phyloP scores from a whole-genome alignment of 35 echinoderm and acorn worm genomes.

The Ptychodera flava region DNA sequence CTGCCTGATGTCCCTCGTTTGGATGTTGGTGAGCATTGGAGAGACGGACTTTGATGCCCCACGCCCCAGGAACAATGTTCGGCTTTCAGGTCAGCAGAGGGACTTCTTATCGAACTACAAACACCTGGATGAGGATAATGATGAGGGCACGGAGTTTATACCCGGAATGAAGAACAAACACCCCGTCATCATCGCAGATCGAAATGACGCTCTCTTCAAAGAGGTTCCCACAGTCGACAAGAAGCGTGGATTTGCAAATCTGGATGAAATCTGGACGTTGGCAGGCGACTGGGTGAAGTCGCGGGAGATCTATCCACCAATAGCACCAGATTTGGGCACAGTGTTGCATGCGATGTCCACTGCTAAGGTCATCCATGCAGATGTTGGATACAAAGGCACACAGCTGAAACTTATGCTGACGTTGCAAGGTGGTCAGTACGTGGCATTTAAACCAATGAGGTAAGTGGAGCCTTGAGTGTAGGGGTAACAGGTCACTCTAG shows the following conservation, averaged over 20 bases:
- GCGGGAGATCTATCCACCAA: conserved; percentile 32
- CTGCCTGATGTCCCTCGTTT: background rate
- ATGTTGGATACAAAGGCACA: conserved; percentile 91
- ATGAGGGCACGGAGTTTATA: too few relatives aligned
- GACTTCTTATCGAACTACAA: too few relatives aligned
- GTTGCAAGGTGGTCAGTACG: conserved; percentile 72
- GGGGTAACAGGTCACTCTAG: too few relatives aligned
- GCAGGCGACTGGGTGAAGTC: conserved; percentile 66
- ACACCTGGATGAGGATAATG: too few relatives aligned
- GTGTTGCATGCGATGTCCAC: conserved; percentile 68
- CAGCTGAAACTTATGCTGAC: conserved; percentile 69
- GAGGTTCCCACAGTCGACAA: too few relatives aligned
- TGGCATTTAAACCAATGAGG: conserved; percentile 95
- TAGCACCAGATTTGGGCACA: conserved; percentile 52
- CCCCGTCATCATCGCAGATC: too few relatives aligned
- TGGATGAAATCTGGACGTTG: conserved; percentile 43
- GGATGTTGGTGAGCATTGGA: too few relatives aligned
- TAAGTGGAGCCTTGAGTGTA: conserved; percentile 25
- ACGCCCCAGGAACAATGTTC: too few relatives aligned
- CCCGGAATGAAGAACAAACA: too few relatives aligned
- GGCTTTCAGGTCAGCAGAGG: too few relatives aligned
- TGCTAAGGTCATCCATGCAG: conserved; percentile 49
- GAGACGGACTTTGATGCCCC: too few relatives aligned
- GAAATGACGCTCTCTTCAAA: too few relatives aligned
- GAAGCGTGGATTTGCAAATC: background rate